phyloP scores from a whole-genome alignment of 30 jellyfish, hydroid and myxozoan genomes.

The Cassiopea xamachana region DNA sequence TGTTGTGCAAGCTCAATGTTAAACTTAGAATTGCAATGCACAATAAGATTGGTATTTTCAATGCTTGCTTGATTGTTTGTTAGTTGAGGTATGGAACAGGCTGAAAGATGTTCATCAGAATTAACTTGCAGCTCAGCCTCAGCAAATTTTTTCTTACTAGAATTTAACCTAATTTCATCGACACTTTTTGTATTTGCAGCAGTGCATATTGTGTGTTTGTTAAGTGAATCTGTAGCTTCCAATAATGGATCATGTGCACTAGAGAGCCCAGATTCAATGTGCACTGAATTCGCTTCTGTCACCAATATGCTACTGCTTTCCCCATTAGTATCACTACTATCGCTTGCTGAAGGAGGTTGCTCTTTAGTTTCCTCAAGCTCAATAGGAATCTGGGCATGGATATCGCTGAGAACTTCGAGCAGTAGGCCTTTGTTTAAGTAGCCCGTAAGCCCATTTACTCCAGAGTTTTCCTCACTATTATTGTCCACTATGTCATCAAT shows the following conservation, averaged over 20 bases:
- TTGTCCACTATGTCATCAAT: constrained; percentile 26
- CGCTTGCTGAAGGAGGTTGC: not conserved
- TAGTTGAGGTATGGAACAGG: not conserved
- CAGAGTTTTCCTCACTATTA: not conserved
- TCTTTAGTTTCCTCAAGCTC: not conserved
- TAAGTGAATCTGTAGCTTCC: not conserved
- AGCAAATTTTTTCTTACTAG: not conserved
- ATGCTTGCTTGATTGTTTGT: not conserved
- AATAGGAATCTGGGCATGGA: constrained; percentile 40
- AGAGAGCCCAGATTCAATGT: not conserved
- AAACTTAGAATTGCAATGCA: not conserved
- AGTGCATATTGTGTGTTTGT: not conserved
- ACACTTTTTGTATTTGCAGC: not conserved
- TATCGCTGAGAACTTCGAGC: constrained; percentile 2
- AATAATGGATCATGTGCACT: no score
- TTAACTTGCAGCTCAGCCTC: not conserved
- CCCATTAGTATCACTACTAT: not conserved
- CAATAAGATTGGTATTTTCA: not conserved
- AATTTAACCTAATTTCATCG: not conserved
- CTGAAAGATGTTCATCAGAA: constrained; percentile 18
- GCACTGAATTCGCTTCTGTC: not conserved
- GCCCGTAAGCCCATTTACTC: constrained; percentile 21
- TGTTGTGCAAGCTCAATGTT: not conserved
- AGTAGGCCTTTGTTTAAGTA: not conserved
- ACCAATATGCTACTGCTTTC: not conserved